Conservation (phyloP, 2,888 invertebrate species). For the Molorchus minor region DNA sequence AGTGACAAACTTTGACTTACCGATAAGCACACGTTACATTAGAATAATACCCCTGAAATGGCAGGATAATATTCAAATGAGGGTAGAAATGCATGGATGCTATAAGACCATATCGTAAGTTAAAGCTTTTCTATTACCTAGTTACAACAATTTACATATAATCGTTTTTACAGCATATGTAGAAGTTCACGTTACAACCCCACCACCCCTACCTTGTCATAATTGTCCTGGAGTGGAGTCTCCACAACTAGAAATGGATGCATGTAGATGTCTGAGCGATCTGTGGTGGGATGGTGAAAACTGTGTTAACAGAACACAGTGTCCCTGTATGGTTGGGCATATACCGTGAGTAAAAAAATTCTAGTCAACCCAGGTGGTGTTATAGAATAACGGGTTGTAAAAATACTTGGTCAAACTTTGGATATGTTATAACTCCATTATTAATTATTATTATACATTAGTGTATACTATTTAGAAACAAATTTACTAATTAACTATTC, state of each 20-base stretch:
- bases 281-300: slow-evolving; percentile 77
- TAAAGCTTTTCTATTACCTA: neutral
- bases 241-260: slow-evolving; percentile 53
- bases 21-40: slow-evolving; percentile 74
- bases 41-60: slow-evolving; percentile 78
- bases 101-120: slow-evolving; percentile 76
- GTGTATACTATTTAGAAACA: neutral
- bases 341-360: slow-evolving; percentile 65
- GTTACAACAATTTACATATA: neutral
- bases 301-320: slow-evolving; percentile 77
- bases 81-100: slow-evolving; percentile 82
- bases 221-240: slow-evolving; percentile 67
- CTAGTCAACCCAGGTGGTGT: neutral
- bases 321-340: slow-evolving; percentile 80
- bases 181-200: slow-evolving; percentile 28
- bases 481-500: slow-evolving; percentile 8
- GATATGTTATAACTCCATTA: too few species aligned
- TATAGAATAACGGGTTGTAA: neutral
- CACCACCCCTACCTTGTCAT: slow-evolving; percentile 58
- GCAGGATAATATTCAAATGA: slow-evolving; percentile 77
- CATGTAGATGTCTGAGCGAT: slow-evolving; percentile 65
- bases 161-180: slow-evolving; percentile 26
- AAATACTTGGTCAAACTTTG: neutral
- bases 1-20: slow-evolving; percentile 74
- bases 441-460: too few species aligned